These are phyloP conservation scores for Pelodytes ibericus DNA, from an alignment of 2,797 vertebrate species.

Conservation along the genomic window DNA sequence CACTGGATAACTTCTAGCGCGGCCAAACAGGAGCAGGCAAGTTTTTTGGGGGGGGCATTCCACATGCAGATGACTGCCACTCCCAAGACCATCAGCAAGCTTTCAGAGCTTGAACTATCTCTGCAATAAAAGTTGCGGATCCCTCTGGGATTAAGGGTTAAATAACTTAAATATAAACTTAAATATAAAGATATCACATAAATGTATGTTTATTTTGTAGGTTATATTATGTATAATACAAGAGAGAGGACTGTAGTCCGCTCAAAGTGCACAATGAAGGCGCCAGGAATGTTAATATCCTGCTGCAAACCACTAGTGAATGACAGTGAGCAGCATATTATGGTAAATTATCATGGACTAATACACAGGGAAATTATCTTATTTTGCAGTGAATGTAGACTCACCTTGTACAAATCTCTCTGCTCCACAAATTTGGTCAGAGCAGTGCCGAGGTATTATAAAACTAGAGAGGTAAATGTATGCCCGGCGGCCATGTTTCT, in stretches of 20 bases:
- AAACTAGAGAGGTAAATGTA: no score
- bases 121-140: no score
- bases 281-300: constrained; percentile 19
- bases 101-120: not conserved
- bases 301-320: constrained; percentile 28
- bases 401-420: constrained; percentile 45
- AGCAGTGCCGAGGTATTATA: no score
- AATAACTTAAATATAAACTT: no score
- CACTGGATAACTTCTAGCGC: not conserved
- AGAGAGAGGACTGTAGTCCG: not conserved
- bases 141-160: no score
- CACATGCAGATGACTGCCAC: not conserved
- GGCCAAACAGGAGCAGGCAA: not conserved
- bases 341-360: constrained; percentile 41
- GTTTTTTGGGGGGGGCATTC: not conserved
- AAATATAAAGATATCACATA: no score
- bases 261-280: not conserved
- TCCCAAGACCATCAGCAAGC: not conserved
- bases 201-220: no score
- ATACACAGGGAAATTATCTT: constrained; percentile 46
- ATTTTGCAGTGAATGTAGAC: constrained; percentile 25
- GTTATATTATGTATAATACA: no score
- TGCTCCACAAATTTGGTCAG: no score
- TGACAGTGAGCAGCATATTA: constrained; percentile 45
- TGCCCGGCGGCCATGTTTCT: no score